Conservation (phyloP, 2,888 invertebrate species). For the Phyllotreta cruciferae region DNA sequence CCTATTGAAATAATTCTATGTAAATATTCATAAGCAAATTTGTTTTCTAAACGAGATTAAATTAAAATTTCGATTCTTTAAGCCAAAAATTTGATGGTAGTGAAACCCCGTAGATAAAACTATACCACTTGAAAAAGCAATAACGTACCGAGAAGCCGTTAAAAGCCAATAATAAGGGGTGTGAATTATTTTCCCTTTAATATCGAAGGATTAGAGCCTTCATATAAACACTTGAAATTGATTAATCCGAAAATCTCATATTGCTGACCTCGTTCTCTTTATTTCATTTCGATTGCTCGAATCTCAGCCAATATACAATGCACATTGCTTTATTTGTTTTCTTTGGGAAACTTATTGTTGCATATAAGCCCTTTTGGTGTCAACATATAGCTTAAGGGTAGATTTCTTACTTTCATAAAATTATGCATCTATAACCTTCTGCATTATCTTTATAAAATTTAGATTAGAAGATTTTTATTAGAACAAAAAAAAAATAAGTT, state of each 20-base stretch:
- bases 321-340: conserved; percentile 5
- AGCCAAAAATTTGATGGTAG: background rate
- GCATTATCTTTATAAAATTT: too few species aligned
- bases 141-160: conserved; percentile 45
- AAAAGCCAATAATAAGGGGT: conserved; percentile 44
- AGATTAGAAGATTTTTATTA: too few species aligned
- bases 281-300: conserved; percentile 10
- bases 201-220: conserved; percentile 48
- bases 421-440: too few species aligned
- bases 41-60: too few species aligned
- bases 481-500: too few species aligned
- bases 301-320: conserved; percentile 11
- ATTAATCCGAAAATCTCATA: conserved; percentile 52
- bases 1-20: too few species aligned
- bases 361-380: too few species aligned
- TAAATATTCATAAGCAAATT: too few species aligned
- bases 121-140: conserved; percentile 45
- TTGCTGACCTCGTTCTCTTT: conserved; percentile 35
- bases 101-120: conserved; percentile 16
- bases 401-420: too few species aligned
- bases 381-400: too few species aligned
- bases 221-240: conserved; percentile 46
- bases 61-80: too few species aligned
- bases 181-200: conserved; percentile 49
- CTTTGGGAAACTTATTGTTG: background rate